Evolutionary conservation across 2,888 invertebrate species (phyloP), one percentile per base, ranked within the genome.

Genomic region (Melinaea menophilus): DNA sequence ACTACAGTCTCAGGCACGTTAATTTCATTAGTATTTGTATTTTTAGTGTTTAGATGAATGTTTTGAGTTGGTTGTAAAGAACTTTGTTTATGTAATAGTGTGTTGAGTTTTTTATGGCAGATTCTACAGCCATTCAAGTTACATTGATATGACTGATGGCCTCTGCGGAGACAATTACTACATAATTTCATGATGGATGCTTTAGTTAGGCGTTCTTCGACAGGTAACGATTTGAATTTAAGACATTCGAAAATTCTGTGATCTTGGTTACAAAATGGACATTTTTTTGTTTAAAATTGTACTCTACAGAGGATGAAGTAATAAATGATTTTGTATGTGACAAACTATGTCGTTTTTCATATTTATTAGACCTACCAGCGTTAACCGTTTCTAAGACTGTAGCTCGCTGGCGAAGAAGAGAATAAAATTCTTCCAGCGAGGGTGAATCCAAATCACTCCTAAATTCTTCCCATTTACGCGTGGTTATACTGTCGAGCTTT

Each of bases 151-250:
- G 47, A 37, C 7, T 65, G 48, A 22, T 71, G 67, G 46, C 69
- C 69, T 31, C 66, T 69, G n/a, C 69, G 56, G 5, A 70, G 56
- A 61, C 69, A 69, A 37, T 69, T 69, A 11, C 5, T 5, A 55
- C 69, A 70, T 13, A 68, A 34, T 57, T 69, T 71, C n/a, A 63
- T 66, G 51, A 65, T 69, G 9, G 35, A 34, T n/a, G 67, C 62
- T n/a, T 66, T 54, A 7, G 34, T 46, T 47, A 64, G 11, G n/a
- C 56, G 54, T 4, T 69, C 68, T 3, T 64, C 47, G 22, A 65
- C 9, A 13, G 41, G 13, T 13, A 63, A 68, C 12, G 68, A 55
- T 46, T 68, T 69, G 55, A 69, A 71, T 7, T n/a, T 59, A 34
- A 61, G 62, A 55, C 69, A 71, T 37, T 69, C 69, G 62, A 66